Evolutionary conservation across 2,797 vertebrate species (phyloP), one percentile per base, ranked within the genome.

Genomic region (Sebastiscus albofasciatus): DNA sequence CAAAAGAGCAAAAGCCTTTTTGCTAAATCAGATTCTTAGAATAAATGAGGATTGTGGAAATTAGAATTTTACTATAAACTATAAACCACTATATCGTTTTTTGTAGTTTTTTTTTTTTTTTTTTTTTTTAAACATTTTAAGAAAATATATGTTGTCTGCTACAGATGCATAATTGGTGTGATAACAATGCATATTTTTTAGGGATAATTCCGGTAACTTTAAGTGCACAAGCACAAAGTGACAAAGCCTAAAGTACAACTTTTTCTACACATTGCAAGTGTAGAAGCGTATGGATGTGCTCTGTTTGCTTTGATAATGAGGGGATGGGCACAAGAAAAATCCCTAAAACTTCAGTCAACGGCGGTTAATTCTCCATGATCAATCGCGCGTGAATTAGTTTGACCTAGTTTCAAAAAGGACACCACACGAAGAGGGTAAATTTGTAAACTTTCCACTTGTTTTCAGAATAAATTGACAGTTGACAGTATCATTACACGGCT

Each of bases 381-480:
- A 90, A 92, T 90, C 75, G 74, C 62, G 94, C 92, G 76, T 92
- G 89, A 92, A 91, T 89, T 72, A 83, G 89, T 88, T 89, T 94
- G 94, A 94, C 93, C 94, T 91, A 92, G 67, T 92, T 95, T 89
- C 75, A 82, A 79, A 89, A 82, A 82, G 3, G 70, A 52, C 79
- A 72, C 68, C 69, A 87, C 84, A 89, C 59, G 42, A 55, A 75
- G 71, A 77, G 46, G 66, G 31, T 20, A 46, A 13, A 27, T 22
- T 79, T 65, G 62, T 39, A 26, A 16, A 39, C 55, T 72, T 72
- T 42, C 22, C 26, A 16, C 73, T 72, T 82, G 56, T 74, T 52
- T 87, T 80, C n/a, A 13, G 24, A 72, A n/a, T 59, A 65, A 83
- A 65, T 49, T 58, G 70, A 46, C 34, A 31, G 65, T 67, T 61